These are phyloP conservation scores for Zaprionus davidi DNA, from an alignment of 1,140 invertebrate species.

Conservation along the genomic window DNA sequence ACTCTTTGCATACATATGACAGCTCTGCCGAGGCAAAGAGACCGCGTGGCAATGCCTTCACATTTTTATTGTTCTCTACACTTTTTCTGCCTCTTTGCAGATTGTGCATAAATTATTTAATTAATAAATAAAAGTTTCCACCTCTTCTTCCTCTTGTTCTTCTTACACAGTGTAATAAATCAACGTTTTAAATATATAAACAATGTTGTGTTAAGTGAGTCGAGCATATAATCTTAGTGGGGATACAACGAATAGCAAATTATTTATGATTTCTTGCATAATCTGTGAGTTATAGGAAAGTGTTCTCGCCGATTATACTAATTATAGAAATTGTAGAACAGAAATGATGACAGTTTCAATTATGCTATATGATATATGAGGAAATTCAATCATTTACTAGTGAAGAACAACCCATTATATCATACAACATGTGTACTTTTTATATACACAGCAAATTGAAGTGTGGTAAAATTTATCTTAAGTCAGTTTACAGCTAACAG, in stretches of 20 bases:
- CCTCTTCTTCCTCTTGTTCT: not conserved
- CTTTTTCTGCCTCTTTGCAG: not conserved
- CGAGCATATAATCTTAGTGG: not conserved
- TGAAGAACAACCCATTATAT: not conserved
- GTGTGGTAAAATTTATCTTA: too few species aligned
- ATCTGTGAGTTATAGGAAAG: not conserved
- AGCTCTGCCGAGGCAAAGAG: not conserved
- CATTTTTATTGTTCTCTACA: not conserved
- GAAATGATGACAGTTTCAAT: too few species aligned
- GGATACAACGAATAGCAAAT: not conserved
- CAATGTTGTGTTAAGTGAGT: not conserved
- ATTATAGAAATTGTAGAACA: not conserved
- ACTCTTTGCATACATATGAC: not conserved
- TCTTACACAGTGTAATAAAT: not conserved
- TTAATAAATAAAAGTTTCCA: conserved; percentile 1
- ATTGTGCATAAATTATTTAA: conserved; percentile 6
- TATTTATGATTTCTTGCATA: not conserved
- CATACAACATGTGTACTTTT: not conserved
- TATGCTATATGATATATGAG: too few species aligned
- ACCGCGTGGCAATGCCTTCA: not conserved
- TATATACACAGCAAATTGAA: too few species aligned
- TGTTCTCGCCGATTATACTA: not conserved
- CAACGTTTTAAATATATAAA: not conserved
- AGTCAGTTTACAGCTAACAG: too few species aligned
- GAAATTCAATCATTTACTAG: not conserved